Conservation (phyloP, 2,888 invertebrate genomes). For the Platycheirus rosarum region DNA sequence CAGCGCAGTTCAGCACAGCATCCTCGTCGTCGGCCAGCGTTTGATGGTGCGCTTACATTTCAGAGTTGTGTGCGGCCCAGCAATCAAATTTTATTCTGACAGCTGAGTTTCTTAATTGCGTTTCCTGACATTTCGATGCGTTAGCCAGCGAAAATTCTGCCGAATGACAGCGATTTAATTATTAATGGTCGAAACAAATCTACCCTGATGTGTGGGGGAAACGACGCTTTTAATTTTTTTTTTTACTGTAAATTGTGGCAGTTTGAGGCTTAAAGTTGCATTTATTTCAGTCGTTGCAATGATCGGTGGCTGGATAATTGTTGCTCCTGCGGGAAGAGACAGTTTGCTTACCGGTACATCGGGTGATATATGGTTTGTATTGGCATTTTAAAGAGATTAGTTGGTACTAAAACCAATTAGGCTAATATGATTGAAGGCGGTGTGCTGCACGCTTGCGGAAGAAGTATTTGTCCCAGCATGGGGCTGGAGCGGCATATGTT, state of each 20-base stretch:
- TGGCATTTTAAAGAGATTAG: constrained; percentile 35
- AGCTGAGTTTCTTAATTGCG: constrained; percentile 61
- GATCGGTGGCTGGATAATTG: not conserved
- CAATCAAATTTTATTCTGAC: constrained; percentile 60
- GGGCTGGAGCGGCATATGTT: not conserved
- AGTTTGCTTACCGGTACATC: constrained; percentile 11
- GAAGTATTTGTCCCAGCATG: not conserved
- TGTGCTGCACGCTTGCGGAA: constrained; percentile 32
- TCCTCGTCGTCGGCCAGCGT: constrained; percentile 47
- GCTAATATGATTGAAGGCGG: constrained; percentile 26
- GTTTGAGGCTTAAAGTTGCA: constrained; percentile 30
- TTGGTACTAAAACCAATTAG: constrained; percentile 15
- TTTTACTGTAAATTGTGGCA: constrained; percentile 55
- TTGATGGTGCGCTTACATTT: constrained; percentile 54
- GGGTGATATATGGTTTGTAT: constrained; percentile 55
- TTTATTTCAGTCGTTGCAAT: constrained; percentile 36
- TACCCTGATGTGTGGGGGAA: constrained; percentile 53
- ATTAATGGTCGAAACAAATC: constrained; percentile 66
- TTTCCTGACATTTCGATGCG: constrained; percentile 56
- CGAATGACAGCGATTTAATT: constrained; percentile 53
- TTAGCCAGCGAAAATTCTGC: constrained; percentile 22
- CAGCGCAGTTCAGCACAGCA: not conserved
- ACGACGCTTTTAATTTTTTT: constrained; percentile 27
- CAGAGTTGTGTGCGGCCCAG: constrained; percentile 45
- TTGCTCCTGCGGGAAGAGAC: constrained; percentile 14